A percentile compares a stretch with the other conserved stretches of the same genome.
Evolutionary conservation across 1,140 invertebrate species (phyloP).

Genomic region (Plectrocnemia conspersa): DNA sequence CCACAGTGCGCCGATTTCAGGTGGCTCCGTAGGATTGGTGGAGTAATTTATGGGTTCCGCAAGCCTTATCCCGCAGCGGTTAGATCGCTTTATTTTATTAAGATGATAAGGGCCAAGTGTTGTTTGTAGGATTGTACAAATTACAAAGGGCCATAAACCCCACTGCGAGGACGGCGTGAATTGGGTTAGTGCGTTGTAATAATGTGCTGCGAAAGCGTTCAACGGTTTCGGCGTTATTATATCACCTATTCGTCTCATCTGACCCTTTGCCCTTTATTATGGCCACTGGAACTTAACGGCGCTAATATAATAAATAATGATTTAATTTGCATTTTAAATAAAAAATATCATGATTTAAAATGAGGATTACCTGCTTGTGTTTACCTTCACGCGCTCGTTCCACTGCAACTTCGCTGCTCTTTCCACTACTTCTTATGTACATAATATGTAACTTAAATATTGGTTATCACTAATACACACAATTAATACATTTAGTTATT

Average conservation of each 20-base stretch:
- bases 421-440: too few species aligned
- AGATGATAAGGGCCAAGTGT: constrained; percentile 30
- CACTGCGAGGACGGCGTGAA: constrained; percentile 1
- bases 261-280: background rate
- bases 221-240: background rate
- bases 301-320: too few species aligned
- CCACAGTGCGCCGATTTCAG: too few species aligned
- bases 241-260: background rate
- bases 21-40: constrained; percentile 20
- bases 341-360: too few species aligned
- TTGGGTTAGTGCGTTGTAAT: constrained; percentile 18
- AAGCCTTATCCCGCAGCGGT: constrained; percentile 17
- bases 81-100: constrained; percentile 31
- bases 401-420: too few species aligned
- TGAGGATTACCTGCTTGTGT: too few species aligned
- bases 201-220: constrained; percentile 19
- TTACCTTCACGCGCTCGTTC: too few species aligned
- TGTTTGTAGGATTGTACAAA: constrained; percentile 29
- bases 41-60: constrained; percentile 19
- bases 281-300: too few species aligned
- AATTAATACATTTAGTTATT: too few species aligned
- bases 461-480: too few species aligned
- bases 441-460: too few species aligned
- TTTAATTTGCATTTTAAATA: too few species aligned
- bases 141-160: constrained; percentile 21